These are phyloP conservation scores for Crocodylus rhombifer DNA, from an alignment of 2,797 vertebrate genomes.

Conservation along the genomic window DNA sequence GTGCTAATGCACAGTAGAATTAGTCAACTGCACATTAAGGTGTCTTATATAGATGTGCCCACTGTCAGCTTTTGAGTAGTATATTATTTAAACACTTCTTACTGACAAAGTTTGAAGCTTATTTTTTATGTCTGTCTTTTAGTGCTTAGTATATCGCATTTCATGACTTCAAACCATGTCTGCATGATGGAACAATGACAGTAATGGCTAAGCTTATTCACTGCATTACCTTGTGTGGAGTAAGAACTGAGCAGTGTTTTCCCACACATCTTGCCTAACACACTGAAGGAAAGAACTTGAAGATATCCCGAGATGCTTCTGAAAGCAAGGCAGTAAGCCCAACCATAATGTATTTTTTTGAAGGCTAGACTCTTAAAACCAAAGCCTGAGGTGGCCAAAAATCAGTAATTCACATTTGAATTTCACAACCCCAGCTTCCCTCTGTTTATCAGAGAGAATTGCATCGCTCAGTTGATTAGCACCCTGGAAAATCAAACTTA, in stretches of 20 bases:
- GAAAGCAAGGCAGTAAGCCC: neutral
- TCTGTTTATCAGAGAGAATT: too few species aligned
- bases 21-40: too few species aligned
- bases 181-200: neutral
- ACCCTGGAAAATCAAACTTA: too few species aligned
- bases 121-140: neutral
- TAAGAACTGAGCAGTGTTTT: neutral
- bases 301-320: neutral
- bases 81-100: neutral
- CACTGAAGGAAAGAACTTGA: neutral
- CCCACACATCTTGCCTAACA: fast-evolving
- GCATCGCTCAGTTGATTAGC: too few species aligned
- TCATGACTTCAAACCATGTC: neutral
- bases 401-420: neutral
- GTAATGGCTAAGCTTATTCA: neutral
- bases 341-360: neutral
- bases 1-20: too few species aligned
- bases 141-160: neutral
- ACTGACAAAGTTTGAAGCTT: fast-evolving
- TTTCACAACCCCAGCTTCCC: too few species aligned
- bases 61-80: neutral
- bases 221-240: neutral
- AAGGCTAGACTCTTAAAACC: neutral
- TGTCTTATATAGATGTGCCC: too few species aligned
- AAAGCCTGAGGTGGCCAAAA: neutral